These are phyloP conservation scores for Microcebus griseorufus DNA, from an alignment of 2,113 vertebrate genomes.

Conservation along the genomic window DNA sequence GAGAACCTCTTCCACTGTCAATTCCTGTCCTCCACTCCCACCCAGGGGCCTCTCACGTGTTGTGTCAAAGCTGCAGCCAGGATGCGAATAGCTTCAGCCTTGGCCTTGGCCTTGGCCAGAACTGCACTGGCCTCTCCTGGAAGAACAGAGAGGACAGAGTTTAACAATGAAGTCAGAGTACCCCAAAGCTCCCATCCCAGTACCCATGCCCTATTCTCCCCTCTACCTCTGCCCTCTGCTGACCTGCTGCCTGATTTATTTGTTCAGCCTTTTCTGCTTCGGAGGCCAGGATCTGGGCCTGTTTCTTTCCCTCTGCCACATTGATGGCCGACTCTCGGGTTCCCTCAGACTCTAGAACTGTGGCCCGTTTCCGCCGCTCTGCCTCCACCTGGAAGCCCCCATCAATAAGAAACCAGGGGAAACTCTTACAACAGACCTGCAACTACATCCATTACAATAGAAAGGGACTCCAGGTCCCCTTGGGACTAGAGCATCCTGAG, in stretches of 20 bases:
- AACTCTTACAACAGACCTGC: background rate
- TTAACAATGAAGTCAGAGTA: background rate
- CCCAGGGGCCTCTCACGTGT: constrained; percentile 84
- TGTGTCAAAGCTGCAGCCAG: constrained; percentile 91
- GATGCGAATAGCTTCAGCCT: constrained; percentile 93
- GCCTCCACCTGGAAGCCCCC: constrained; percentile 91
- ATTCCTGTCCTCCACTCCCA: background rate
- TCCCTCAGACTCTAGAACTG: constrained; percentile 96
- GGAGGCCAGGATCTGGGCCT: constrained; percentile 95
- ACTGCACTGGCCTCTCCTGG: constrained; percentile 95
- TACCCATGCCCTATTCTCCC: background rate
- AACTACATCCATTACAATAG: background rate
- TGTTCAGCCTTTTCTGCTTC: constrained; percentile 94
- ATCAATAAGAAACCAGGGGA: background rate
- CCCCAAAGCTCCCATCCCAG: background rate
- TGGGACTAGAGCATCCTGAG: background rate
- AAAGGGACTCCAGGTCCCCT: background rate
- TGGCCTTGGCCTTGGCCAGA: constrained; percentile 93
- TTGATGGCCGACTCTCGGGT: constrained; percentile 94
- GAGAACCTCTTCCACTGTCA: background rate
- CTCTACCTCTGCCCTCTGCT: background rate
- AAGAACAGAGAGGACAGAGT: background rate
- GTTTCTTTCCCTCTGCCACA: constrained; percentile 95
- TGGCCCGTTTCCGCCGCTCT: constrained; percentile 94
- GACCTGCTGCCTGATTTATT: constrained; percentile 96